Conservation (phyloP, 2,888 invertebrate genomes). For the Neuroscelio doddi region DNA sequence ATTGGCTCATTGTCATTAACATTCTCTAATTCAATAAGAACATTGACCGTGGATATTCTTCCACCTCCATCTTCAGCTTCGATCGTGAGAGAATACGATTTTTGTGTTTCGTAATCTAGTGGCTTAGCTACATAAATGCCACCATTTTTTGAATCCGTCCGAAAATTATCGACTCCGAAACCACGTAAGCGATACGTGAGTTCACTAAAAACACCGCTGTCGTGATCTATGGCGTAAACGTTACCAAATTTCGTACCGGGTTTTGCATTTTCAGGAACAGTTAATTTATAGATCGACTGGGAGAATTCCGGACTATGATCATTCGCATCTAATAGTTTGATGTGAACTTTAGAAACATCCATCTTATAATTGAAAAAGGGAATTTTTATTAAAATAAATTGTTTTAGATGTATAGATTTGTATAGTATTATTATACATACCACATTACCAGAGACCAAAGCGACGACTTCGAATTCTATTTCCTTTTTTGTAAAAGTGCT, state of each 20-base stretch:
- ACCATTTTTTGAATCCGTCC: slow-evolving; percentile 79
- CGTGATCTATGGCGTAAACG: slow-evolving; percentile 81
- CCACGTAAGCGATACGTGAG: slow-evolving; percentile 84
- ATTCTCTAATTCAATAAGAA: slow-evolving; percentile 82
- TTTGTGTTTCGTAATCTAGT: slow-evolving; percentile 86
- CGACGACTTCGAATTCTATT: slow-evolving; percentile 81
- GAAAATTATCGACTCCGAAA: slow-evolving; percentile 85
- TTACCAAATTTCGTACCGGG: slow-evolving; percentile 78
- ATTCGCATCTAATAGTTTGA: slow-evolving; percentile 83
- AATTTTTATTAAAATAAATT: slow-evolving; percentile 9
- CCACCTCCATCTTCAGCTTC: slow-evolving; percentile 89
- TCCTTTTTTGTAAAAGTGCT: slow-evolving; percentile 75
- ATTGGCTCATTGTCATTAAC: slow-evolving; percentile 85
- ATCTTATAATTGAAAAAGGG: slow-evolving; percentile 64
- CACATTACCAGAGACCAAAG: slow-evolving; percentile 74
- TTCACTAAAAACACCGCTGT: slow-evolving; percentile 82
- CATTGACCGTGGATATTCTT: slow-evolving; percentile 79
- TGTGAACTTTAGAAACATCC: slow-evolving; percentile 77
- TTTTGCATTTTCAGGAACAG: slow-evolving; percentile 79
- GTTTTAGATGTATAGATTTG: background rate
- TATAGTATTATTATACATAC: slow-evolving; percentile 51
- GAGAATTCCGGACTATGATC: slow-evolving; percentile 85
- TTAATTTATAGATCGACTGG: slow-evolving; percentile 77
- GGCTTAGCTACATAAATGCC: slow-evolving; percentile 78
- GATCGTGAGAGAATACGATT: slow-evolving; percentile 84